phyloP scores from a whole-genome alignment of 2,797 vertebrate species.

The Arrhamphus sclerolepis region DNA sequence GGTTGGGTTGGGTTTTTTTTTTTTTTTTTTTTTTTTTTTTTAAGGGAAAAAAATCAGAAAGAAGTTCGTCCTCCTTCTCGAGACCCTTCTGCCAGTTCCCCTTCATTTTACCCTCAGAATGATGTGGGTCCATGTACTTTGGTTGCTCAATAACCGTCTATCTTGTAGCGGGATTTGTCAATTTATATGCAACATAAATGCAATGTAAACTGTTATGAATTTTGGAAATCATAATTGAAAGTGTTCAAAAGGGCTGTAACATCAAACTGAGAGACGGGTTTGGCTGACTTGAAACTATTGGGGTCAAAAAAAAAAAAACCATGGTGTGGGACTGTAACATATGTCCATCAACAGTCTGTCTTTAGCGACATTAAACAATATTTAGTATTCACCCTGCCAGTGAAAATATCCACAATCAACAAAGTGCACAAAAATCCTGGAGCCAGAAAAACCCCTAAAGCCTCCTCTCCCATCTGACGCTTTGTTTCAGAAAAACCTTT shows the following conservation, averaged over 20 bases:
- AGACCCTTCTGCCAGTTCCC: conserved; percentile 20
- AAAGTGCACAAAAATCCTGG: conserved; percentile 66
- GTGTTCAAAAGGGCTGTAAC: conserved; percentile 46
- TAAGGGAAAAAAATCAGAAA: background rate
- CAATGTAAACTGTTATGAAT: conserved; percentile 48
- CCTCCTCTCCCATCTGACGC: conserved; percentile 69
- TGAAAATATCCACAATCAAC: conserved; percentile 74
- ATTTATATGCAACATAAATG: conserved; percentile 63
- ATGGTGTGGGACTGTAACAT: conserved; percentile 31
- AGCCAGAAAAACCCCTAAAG: conserved; percentile 61
- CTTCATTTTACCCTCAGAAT: conserved; percentile 35
- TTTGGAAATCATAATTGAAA: conserved; percentile 51
- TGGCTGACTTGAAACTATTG: conserved; percentile 63
- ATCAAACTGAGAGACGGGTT: conserved; percentile 35
- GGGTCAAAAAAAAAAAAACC: conserved; percentile 40
- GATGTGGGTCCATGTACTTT: conserved; percentile 45
- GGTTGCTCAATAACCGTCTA: conserved; percentile 46
- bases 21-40: conserved; percentile 9
- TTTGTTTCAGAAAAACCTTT: conserved; percentile 71
- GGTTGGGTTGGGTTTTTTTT: too few species aligned
- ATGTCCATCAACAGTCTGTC: conserved; percentile 65
- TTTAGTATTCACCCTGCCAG: conserved; percentile 73
- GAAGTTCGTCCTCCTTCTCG: background rate
- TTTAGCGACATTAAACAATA: conserved; percentile 76
- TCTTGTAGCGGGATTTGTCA: conserved; percentile 61